These are phyloP conservation scores for Brachyistius frenatus DNA, from an alignment of 2,113 vertebrate genomes.

Conservation along the genomic window DNA sequence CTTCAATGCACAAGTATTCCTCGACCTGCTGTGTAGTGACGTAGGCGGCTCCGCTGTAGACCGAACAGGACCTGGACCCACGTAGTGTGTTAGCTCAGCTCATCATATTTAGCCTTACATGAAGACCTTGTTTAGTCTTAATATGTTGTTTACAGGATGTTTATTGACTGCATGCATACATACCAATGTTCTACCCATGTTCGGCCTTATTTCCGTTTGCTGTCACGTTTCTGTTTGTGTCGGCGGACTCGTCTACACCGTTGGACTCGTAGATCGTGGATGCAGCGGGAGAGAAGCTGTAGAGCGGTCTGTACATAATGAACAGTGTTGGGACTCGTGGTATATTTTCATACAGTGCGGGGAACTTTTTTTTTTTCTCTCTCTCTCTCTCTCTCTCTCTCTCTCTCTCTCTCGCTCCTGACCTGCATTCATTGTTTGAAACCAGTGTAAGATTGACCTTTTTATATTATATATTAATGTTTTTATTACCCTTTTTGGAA, in stretches of 20 bases:
- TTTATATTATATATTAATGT: constrained; percentile 72
- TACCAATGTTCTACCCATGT: constrained; percentile 77
- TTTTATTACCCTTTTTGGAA: constrained; percentile 81
- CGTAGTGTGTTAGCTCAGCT: constrained; percentile 63
- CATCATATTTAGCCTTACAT: constrained; percentile 84
- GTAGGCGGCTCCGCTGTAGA: constrained; percentile 49
- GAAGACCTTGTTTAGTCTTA: constrained; percentile 85
- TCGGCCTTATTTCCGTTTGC: constrained; percentile 85
- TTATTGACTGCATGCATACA: constrained; percentile 83
- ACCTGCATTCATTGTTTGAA: constrained; percentile 71
- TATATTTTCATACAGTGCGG: constrained; percentile 73
- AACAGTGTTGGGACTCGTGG: constrained; percentile 63
- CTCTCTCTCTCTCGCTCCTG: constrained; percentile 50
- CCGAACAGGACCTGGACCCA: constrained; percentile 37
- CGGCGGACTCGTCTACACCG: constrained; percentile 58
- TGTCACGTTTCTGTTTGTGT: constrained; percentile 70
- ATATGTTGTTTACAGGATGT: constrained; percentile 84
- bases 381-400: neutral
- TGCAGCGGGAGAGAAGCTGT: constrained; percentile 39
- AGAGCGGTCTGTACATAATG: constrained; percentile 62
- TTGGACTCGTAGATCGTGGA: constrained; percentile 51
- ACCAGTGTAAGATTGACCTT: constrained; percentile 67
- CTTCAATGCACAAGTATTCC: constrained; percentile 73
- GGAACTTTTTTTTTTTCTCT: constrained; percentile 34
- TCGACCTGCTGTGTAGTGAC: constrained; percentile 68